Percentiles rank a stretch among this genome's conserved stretches.
These are phyloP conservation scores for Melanotaenia maccullochi DNA, from an alignment of 2,797 vertebrate genomes.

Conservation along the genomic window DNA sequence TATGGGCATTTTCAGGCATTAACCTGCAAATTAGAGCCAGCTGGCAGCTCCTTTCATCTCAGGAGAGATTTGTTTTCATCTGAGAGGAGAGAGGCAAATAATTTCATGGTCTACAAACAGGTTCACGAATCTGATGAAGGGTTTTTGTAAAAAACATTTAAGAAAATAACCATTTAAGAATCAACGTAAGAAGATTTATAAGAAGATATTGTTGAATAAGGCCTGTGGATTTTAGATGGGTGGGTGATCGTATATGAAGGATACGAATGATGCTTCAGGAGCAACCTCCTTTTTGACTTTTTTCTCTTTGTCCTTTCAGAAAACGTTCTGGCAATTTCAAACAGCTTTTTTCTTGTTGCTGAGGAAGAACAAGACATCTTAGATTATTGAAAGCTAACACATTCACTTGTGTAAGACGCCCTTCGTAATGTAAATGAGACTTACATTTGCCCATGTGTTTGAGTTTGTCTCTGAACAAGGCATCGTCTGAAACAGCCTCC, in stretches of 20 bases:
- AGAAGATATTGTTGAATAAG: too few species aligned
- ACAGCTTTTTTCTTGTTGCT: constrained; percentile 97
- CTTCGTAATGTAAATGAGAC: constrained; percentile 47
- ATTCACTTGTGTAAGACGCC: background rate
- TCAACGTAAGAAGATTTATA: too few species aligned
- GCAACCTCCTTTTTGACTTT: constrained; percentile 91
- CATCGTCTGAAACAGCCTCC: constrained; percentile 92
- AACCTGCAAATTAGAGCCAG: too few species aligned
- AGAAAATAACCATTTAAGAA: too few species aligned
- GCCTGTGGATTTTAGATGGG: background rate
- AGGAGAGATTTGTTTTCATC: too few species aligned
- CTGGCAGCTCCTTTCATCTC: too few species aligned
- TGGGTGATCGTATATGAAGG: constrained; percentile 73
- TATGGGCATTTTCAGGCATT: too few species aligned
- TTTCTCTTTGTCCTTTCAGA: constrained; percentile 96
- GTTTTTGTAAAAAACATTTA: too few species aligned
- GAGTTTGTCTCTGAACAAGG: constrained; percentile 97
- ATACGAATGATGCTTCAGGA: constrained; percentile 95
- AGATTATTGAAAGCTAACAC: background rate
- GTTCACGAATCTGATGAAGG: background rate
- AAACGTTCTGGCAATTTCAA: constrained; percentile 95
- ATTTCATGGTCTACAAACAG: background rate
- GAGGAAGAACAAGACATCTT: constrained; percentile 48
- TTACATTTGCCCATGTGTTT: constrained; percentile 99
- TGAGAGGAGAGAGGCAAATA: too few species aligned